Evolutionary conservation across 1,140 invertebrate genomes (phyloP).

Genomic region (Matsumurasca onukii): DNA sequence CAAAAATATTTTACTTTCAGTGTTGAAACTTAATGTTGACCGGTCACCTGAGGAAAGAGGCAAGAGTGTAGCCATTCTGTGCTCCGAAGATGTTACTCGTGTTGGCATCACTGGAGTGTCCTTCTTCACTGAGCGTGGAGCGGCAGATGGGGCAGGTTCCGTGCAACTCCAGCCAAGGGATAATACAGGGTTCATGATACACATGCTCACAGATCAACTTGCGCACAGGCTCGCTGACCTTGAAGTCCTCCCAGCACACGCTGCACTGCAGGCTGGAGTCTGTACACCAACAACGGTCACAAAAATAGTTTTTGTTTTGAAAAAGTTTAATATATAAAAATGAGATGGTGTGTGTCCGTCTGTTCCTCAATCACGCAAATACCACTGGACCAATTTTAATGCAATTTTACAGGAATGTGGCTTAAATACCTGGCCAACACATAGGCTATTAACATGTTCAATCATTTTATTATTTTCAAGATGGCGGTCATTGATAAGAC

Average conservation of each 20-base stretch:
- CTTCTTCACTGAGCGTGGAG: slow-evolving; percentile 67
- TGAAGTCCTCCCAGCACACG: slow-evolving; percentile 96
- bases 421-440: no score
- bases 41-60: slow-evolving; percentile 52
- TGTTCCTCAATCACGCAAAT: no score
- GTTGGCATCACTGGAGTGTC: slow-evolving; percentile 45
- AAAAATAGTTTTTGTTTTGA: no score
- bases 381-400: no score
- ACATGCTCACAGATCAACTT: slow-evolving; percentile 89
- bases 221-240: slow-evolving; percentile 78
- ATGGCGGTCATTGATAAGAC: no score
- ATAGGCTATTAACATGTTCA: no score
- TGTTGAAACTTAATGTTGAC: background rate
- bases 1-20: background rate
- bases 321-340: no score
- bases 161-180: slow-evolving; percentile 94
- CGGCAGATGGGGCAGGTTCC: slow-evolving; percentile 95
- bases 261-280: slow-evolving; percentile 87
- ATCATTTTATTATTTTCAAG: no score
- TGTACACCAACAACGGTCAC: slow-evolving; percentile 43
- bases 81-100: slow-evolving; percentile 34
- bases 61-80: slow-evolving; percentile 50
- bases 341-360: no score
- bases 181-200: slow-evolving; percentile 91
- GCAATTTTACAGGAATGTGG: no score